Evolutionary conservation across 2,888 invertebrate genomes (phyloP).

Genomic region (Xanthia icteritia): DNA sequence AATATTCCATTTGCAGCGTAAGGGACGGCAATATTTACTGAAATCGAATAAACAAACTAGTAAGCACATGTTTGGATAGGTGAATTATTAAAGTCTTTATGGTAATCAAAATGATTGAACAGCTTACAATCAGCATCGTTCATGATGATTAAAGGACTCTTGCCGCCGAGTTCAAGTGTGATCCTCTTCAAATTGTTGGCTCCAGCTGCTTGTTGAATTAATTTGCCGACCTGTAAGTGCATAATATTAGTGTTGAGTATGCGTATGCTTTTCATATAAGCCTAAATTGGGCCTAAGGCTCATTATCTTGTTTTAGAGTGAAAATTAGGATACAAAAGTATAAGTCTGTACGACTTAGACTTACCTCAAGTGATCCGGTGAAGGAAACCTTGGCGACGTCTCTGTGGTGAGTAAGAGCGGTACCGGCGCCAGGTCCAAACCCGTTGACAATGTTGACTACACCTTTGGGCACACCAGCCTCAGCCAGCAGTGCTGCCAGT

Average conservation of each 20-base stretch:
- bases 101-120: conserved; percentile 57
- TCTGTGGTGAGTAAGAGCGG: conserved; percentile 92
- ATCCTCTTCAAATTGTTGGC: conserved; percentile 94
- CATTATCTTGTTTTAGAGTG: background rate
- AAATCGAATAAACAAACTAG: conserved; percentile 12
- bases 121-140: conserved; percentile 93
- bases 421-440: conserved; percentile 94
- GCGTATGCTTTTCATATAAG: too few species aligned
- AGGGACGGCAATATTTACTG: conserved; percentile 67
- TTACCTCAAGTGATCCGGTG: conserved; percentile 86
- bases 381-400: conserved; percentile 97
- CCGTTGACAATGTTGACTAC: conserved; percentile 97
- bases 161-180: conserved; percentile 96
- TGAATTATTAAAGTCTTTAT: too few species aligned
- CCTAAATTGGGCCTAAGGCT: too few species aligned
- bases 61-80: background rate
- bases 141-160: conserved; percentile 95
- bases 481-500: conserved; percentile 94
- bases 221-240: conserved; percentile 86
- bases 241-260: background rate
- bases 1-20: conserved; percentile 67
- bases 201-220: conserved; percentile 93
- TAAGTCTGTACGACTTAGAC: conserved; percentile 71
- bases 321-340: background rate
- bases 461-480: conserved; percentile 97